Base-by-base conservation (phyloP, 2,113 vertebrate genomes). In the Ptilonorhynchus violaceus region DNA sequence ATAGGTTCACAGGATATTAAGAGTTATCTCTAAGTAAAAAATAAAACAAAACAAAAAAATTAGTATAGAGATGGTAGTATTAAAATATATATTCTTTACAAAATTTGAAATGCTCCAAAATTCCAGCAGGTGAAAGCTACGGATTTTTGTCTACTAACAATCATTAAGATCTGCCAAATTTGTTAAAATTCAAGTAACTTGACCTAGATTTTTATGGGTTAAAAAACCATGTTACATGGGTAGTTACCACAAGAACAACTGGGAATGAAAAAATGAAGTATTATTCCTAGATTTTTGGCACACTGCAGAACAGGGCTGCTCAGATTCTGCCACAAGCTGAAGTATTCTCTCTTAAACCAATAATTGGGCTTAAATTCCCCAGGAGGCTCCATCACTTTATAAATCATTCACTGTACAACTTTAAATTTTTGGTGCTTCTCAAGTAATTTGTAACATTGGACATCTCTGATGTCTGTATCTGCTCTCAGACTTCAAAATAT, bases 181-280 rank as follows among this genome's bases (percentile, higher is more conserved):
- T 17, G 22, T 46, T 50, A 46, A 58, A 80, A 69, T 25, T 35
- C 4, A 4, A 53, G 31, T 13, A 79, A 63, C 8, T 46, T 42
- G 11, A 73, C 15, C 19, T 15, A 79, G 31, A 64, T 21, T 76
- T 82, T 2, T 6, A 53, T 15, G 13, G 18, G 14, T 31, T 52
- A 41, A 46, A 76, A 70, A 77, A 60, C 0, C 0, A 0, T 4
- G 6, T 70, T 67, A 7, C 1, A 19, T 15, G 37, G 37, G 49
- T 33, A 47, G n/a, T 35, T 92, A 84, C 60, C 33, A 55, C 25
- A 66, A 31, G 47, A 59, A 31, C 23, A 78, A 47, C 6, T 22
- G 42, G 27, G 60, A 85, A 85, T 52, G 14, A 49, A 86, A 87
- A 56, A 28, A 22, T 31, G 7, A 66, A 49, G 8, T 37, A n/a